Percentiles rank a stretch among this genome's conserved stretches.
Conservation (phyloP, 2,797 vertebrate genomes). For the Triplophysa bombifrons region DNA sequence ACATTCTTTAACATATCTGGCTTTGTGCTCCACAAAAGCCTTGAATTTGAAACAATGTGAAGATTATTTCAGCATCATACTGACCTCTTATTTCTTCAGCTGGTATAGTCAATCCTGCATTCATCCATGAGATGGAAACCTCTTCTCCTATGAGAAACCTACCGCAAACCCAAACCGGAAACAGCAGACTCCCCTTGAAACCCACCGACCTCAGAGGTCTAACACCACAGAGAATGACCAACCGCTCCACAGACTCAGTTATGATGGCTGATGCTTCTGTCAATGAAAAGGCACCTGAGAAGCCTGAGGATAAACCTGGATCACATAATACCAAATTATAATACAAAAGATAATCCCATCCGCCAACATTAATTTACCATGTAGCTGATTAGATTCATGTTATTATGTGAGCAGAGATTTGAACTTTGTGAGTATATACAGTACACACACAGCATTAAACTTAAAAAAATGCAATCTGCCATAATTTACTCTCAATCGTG, state of each 20-base stretch:
- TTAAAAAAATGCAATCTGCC: no score
- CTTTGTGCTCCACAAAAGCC: no score
- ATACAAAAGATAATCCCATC: not conserved
- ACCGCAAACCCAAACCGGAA: constrained; percentile 79
- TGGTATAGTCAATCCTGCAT: constrained; percentile 93
- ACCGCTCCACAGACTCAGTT: constrained; percentile 85
- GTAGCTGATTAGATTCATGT: not conserved
- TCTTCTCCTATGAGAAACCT: constrained; percentile 54
- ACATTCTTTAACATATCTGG: no score
- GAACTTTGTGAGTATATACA: not conserved
- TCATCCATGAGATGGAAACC: constrained; percentile 85
- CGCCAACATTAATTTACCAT: not conserved
- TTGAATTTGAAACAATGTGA: no score
- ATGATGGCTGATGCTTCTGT: constrained; percentile 71
- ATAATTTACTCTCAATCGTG: not conserved
- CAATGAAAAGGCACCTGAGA: constrained; percentile 61
- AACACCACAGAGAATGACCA: constrained; percentile 81
- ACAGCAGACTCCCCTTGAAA: constrained; percentile 80
- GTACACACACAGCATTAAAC: not conserved
- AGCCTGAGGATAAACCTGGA: constrained; percentile 11
- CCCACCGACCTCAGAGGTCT: constrained; percentile 83
- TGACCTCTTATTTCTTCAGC: constrained; percentile 60
- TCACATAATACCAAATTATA: constrained; percentile 30
- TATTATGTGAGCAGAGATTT: not conserved
- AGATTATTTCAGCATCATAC: not conserved